Conservation (phyloP, 1,140 invertebrate genomes). For the Colletes gigas region DNA sequence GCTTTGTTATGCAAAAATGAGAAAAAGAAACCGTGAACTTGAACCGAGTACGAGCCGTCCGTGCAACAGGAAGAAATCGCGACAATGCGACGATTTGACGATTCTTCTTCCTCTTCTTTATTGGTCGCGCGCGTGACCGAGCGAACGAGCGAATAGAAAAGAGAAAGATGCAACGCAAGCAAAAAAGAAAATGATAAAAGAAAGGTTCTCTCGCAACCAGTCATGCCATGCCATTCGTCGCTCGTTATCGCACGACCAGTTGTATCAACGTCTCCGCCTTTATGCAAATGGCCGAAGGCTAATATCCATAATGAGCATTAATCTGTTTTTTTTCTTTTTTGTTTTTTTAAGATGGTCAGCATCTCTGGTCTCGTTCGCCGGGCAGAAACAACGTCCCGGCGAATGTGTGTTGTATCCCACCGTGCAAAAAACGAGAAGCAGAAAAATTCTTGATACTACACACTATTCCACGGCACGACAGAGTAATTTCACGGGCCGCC, state of each 20-base stretch:
- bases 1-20: not conserved
- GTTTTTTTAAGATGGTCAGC: constrained; percentile 66
- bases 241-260: constrained; percentile 66
- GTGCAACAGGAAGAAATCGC: constrained; percentile 2
- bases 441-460: constrained; percentile 15
- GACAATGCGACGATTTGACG: not conserved
- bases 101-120: not conserved
- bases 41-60: not conserved
- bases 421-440: constrained; percentile 11
- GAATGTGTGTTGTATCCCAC: not conserved
- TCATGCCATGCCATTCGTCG: constrained; percentile 18
- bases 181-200: constrained; percentile 39
- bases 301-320: constrained; percentile 77
- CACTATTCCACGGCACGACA: not conserved
- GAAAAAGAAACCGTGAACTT: not conserved
- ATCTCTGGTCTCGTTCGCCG: constrained; percentile 6
- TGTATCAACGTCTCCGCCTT: constrained; percentile 71
- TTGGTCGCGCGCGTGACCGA: not conserved
- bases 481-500: constrained; percentile 15
- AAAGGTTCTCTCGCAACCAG: constrained; percentile 49
- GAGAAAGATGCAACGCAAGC: not conserved
- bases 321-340: constrained; percentile 53
- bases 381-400: too few relatives aligned
- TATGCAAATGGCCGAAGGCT: constrained; percentile 72
- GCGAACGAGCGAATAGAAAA: constrained; percentile 18